phyloP scores from a whole-genome alignment of 2,113 vertebrate genomes.

The Heptranchias perlo region DNA sequence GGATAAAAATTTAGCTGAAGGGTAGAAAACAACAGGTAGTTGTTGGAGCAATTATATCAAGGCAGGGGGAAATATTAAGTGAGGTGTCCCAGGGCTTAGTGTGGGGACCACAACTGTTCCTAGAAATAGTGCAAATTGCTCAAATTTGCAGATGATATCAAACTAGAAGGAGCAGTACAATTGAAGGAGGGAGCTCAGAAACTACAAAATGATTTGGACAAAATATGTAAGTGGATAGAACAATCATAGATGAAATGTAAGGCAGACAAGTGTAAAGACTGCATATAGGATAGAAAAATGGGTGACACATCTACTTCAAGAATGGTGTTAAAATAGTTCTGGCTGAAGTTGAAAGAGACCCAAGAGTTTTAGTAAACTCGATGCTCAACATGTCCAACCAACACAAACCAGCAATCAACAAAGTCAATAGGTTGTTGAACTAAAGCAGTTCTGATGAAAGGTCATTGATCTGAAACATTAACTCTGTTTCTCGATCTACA shows the following conservation, averaged over 20 bases:
- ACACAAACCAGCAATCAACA: neutral
- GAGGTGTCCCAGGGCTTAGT: neutral
- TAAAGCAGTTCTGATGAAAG: neutral
- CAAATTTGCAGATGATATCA: neutral
- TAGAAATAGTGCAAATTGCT: neutral
- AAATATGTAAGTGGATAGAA: neutral
- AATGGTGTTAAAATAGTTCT: neutral
- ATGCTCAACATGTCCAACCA: neutral
- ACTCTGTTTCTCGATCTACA: neutral
- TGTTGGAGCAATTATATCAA: neutral
- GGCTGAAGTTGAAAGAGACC: neutral
- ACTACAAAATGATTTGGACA: neutral
- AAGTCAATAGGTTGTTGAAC: neutral
- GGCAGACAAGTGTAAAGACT: neutral
- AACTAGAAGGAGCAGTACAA: too few relatives aligned
- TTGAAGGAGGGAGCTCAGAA: too few relatives aligned
- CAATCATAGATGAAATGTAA: neutral
- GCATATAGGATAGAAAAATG: neutral
- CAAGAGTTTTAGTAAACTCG: neutral
- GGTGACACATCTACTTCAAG: neutral
- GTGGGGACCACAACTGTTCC: neutral
- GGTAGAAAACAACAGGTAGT: neutral
- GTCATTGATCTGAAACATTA: neutral
- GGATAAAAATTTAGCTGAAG: neutral
- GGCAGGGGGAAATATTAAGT: neutral